Evolutionary conservation across 1,140 invertebrate species (phyloP).

Genomic region (Rhynchophorus ferrugineus): DNA sequence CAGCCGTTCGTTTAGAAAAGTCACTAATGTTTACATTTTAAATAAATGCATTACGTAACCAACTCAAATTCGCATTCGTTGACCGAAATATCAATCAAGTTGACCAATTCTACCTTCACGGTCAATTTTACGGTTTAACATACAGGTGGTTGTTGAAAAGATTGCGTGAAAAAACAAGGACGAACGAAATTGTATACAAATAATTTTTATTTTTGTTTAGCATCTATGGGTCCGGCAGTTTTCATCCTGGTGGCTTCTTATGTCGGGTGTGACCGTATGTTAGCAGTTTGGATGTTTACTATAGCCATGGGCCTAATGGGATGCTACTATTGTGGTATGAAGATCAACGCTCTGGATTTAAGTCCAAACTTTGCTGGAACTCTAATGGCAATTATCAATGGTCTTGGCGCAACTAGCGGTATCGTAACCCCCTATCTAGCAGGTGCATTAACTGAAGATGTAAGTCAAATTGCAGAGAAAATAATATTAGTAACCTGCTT

Average conservation of each 20-base stretch:
- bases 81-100: too few relatives aligned
- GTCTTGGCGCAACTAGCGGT: conserved; percentile 74
- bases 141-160: too few relatives aligned
- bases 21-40: too few relatives aligned
- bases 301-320: conserved; percentile 70
- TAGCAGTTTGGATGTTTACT: conserved; percentile 60
- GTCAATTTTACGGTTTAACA: too few relatives aligned
- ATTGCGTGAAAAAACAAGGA: too few relatives aligned
- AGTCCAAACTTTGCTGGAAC: conserved; percentile 77
- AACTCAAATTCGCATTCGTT: too few relatives aligned
- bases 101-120: too few relatives aligned
- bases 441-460: conserved; percentile 65
- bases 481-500: too few relatives aligned
- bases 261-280: conserved; percentile 60
- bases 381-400: conserved; percentile 78
- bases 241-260: conserved; percentile 75
- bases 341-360: conserved; percentile 76
- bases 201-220: conserved; percentile 44
- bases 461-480: conserved; percentile 36
- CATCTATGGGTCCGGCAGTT: conserved; percentile 64
- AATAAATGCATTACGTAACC: too few relatives aligned
- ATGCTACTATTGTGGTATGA: conserved; percentile 68
- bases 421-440: conserved; percentile 73
- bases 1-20: too few relatives aligned
- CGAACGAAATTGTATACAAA: too few relatives aligned